phyloP scores from a whole-genome alignment of 1,140 invertebrate genomes.

The Dinoponera quadriceps region DNA sequence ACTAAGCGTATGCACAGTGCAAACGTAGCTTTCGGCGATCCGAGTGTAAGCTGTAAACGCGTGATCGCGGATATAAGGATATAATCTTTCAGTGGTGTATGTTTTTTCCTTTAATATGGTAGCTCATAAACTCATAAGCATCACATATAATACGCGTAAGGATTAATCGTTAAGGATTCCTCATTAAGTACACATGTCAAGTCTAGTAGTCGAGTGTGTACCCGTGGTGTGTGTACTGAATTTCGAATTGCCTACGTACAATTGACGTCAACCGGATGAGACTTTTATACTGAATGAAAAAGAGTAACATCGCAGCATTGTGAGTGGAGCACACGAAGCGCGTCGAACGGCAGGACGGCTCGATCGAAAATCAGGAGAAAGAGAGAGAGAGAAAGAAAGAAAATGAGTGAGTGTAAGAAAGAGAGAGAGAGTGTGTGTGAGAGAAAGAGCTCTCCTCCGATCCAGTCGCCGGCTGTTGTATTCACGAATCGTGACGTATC shows the following conservation, averaged over 20 bases:
- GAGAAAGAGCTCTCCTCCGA: not conserved
- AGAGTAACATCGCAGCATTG: slow-evolving; percentile 76
- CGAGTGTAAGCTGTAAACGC: slow-evolving; percentile 65
- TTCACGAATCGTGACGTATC: slow-evolving; percentile 51
- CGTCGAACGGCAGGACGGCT: slow-evolving; percentile 73
- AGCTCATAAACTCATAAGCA: slow-evolving; percentile 83
- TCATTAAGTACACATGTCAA: slow-evolving; percentile 78
- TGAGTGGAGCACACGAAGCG: slow-evolving; percentile 76
- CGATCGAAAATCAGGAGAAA: not conserved
- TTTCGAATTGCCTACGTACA: slow-evolving; percentile 71
- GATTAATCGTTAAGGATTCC: slow-evolving; percentile 78
- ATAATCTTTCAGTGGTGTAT: slow-evolving; percentile 81
- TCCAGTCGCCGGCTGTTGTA: slow-evolving; percentile 18
- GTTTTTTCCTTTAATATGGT: slow-evolving; percentile 82
- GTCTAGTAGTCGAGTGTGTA: slow-evolving; percentile 72
- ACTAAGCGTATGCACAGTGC: slow-evolving; percentile 70
- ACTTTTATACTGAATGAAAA: slow-evolving; percentile 69
- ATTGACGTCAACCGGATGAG: slow-evolving; percentile 67
- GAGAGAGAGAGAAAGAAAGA: too few relatives aligned
- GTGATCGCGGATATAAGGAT: slow-evolving; percentile 75
- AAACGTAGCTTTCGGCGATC: slow-evolving; percentile 72
- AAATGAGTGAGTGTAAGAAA: too few relatives aligned
- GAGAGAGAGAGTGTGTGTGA: too few relatives aligned
- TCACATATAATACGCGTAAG: slow-evolving; percentile 81
- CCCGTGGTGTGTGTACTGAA: slow-evolving; percentile 75